Conservation (phyloP, 2,113 vertebrate genomes). For the Syrmaticus mikado region DNA sequence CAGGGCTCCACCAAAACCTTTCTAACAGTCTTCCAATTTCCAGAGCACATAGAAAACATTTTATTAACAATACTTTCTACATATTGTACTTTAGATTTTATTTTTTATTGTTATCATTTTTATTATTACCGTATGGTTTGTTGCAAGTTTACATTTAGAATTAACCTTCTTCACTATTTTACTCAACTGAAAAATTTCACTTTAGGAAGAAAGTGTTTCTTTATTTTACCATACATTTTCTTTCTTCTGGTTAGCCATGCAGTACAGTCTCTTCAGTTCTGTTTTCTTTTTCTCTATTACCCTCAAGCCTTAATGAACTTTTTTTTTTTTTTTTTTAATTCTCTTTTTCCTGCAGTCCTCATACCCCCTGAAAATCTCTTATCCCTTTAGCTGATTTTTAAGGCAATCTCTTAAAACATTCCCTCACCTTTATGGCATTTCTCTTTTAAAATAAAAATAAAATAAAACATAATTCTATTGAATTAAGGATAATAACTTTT, state of each 20-base stretch:
- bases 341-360: neutral
- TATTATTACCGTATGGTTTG: neutral
- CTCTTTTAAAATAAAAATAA: neutral
- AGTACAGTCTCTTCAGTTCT: fast-evolving
- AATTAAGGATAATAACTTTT: neutral
- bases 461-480: neutral
- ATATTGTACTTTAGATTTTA: neutral
- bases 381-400: neutral
- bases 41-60: neutral
- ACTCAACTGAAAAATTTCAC: neutral
- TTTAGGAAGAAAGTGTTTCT: neutral
- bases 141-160: neutral
- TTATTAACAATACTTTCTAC: fast-evolving
- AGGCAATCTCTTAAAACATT: neutral
- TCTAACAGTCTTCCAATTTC: neutral
- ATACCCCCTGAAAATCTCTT: neutral
- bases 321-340: neutral
- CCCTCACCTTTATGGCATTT: neutral
- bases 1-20: neutral
- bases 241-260: neutral
- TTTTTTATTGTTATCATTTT: neutral
- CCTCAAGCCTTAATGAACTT: neutral
- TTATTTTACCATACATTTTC: neutral
- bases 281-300: neutral
- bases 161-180: neutral